Evolutionary conservation across 2,888 invertebrate genomes (phyloP), one percentile per base, ranked within the genome.

Genomic region (Clusia tigrina): DNA sequence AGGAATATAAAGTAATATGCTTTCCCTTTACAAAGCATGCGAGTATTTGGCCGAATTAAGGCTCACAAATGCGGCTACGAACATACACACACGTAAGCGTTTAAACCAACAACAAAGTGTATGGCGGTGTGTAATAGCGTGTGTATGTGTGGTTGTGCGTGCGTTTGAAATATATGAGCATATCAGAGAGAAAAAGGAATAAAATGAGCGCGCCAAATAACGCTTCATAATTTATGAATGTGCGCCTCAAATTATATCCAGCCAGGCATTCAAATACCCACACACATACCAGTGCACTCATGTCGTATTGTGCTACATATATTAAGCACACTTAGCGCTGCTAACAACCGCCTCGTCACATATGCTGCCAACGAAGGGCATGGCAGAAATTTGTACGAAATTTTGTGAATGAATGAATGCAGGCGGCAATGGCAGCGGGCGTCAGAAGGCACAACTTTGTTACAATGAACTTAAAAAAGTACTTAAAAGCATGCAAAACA

Each of bases 1-100:
- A 48, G 22, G 22, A 48, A 48, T 48, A 48, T 48, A 18, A 48
- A 48, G 48, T 48, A 22, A 48, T 22, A 48, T 48, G 20, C 20
- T 48, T 48, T 20, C 32, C 32, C 73, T n/a, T n/a, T n/a, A 74
- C 74, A 75, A n/a, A n/a, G n/a, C 10, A 42, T 42, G 42, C n/a
- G 42, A n/a, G n/a, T n/a, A n/a, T n/a, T n/a, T n/a, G n/a, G n/a
- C n/a, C n/a, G n/a, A n/a, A n/a, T n/a, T n/a, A n/a, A n/a, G n/a
- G n/a, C n/a, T n/a, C n/a, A n/a, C n/a, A n/a, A n/a, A n/a, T n/a
- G n/a, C n/a, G n/a, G n/a, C n/a, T n/a, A 32, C 32, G 32, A 6
- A 32, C 32, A 32, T 32, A 12, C 32, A 32, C 32, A 9, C 32
- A 32, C 32, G 12, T 32, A 32, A 9, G n/a, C n/a, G n/a, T n/a